Base-by-base conservation (phyloP, 2,113 vertebrate genomes). In the Butorides virescens region DNA sequence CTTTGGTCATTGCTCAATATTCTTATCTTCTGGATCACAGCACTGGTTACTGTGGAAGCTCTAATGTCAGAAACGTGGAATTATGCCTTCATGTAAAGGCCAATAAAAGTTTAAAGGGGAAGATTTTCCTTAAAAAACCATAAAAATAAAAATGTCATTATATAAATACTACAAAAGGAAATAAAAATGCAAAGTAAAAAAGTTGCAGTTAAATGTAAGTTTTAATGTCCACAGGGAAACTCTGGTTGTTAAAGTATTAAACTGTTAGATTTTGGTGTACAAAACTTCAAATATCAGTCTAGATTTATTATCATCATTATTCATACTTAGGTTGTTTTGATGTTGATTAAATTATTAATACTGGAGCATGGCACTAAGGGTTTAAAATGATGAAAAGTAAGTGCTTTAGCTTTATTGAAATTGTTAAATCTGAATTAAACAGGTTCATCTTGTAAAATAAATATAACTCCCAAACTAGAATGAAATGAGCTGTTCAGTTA, bases 281-380 rank as follows among this genome's bases (percentile, higher is more conserved):
- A 53, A 32, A 56, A 55, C 29, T 79, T 88, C 66, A 86, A 76
- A 77, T 93, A 92, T 83, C 92, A 74, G 44, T 78, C 74, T 63
- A 88, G 50, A 96, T 96, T 90, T 96, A 92, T 89, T 90, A 90
- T 93, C 76, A 73, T 85, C 44, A 13, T 93, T 86, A 75, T 96
- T 96, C 80, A 81, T 93, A 93, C 46, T 85, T 49, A 85, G 62
- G 30, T 94, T 95, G 25, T 55, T 90, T 94, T 92, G 73, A 86
- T 96, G 86, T 93, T 96, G 93, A 96, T 96, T 95, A 79, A 95
- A 95, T 93, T 95, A 66, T 93, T 97, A 79, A 95, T 88, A n/a
- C 55, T 86, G 72, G 22, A 79, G 15, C 15, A 86, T 47, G 79
- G 36, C 66, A 80, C 36, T 44, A 88, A 91, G 65, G 37, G 47